phyloP scores from a whole-genome alignment of 2,113 vertebrate species.

The Amazona guildingii region DNA sequence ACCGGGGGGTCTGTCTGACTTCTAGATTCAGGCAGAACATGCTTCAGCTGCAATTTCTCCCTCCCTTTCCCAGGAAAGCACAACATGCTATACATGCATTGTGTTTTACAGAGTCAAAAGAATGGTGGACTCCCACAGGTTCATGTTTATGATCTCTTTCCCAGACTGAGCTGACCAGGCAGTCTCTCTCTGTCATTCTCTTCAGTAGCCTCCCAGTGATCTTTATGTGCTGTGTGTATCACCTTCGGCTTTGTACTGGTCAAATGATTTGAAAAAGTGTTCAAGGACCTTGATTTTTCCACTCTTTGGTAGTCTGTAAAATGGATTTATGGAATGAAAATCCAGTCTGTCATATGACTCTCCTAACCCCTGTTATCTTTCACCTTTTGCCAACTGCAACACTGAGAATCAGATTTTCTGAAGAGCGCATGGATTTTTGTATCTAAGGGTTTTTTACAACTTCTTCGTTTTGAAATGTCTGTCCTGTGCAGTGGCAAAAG shows the following conservation, averaged over 20 bases:
- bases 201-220: background rate
- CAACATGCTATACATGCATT: fast-evolving
- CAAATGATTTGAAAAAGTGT: background rate
- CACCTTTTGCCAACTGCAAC: background rate
- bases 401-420: background rate
- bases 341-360: background rate
- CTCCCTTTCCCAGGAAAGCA: background rate
- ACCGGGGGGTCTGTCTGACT: background rate
- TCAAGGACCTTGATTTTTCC: background rate
- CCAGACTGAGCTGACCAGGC: background rate
- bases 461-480: background rate
- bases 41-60: background rate
- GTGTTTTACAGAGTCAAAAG: background rate
- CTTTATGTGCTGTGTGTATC: background rate
- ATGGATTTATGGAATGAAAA: background rate
- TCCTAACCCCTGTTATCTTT: background rate
- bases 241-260: background rate
- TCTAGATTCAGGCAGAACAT: background rate
- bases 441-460: background rate
- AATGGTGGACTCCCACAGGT: background rate
- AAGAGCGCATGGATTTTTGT: background rate
- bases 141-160: fast-evolving
- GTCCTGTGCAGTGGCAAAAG: background rate
- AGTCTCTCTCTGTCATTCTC: background rate
- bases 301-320: background rate